Conservation (phyloP, 23 tunicate species). For the Phallusia fumigata region DNA sequence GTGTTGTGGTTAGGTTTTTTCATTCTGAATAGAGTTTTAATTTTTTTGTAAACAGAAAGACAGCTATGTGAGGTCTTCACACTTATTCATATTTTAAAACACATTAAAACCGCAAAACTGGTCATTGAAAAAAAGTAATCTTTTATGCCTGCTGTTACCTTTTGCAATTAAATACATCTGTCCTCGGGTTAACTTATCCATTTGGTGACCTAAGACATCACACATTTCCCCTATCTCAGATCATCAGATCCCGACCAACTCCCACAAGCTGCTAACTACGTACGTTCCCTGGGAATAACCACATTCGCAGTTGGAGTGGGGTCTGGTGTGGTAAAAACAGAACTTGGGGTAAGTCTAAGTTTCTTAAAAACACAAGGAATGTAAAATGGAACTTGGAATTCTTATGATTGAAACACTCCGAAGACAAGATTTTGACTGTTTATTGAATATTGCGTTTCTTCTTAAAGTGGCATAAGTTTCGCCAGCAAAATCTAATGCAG, state of each 20-base stretch:
- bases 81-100: no score
- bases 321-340: neutral
- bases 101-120: no score
- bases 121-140: no score
- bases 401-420: no score
- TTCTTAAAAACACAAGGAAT: no score
- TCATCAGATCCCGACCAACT: slow-evolving; percentile 25
- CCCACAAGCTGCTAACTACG: slow-evolving; percentile 32
- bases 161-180: neutral
- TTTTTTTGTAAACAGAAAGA: neutral
- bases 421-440: no score
- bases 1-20: no score
- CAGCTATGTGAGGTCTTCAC: neutral
- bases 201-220: neutral
- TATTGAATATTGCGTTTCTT: no score
- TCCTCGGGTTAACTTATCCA: neutral
- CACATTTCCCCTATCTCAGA: slow-evolving; percentile 21
- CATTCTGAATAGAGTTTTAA: no score
- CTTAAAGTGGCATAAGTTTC: no score
- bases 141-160: neutral
- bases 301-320: slow-evolving; percentile 59
- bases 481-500: no score
- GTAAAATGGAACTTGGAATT: no score
- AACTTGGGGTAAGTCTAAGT: slow-evolving; percentile 25
- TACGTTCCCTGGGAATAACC: slow-evolving; percentile 34